phyloP scores from a whole-genome alignment of 2,888 invertebrate genomes.

The Drosophila atripex region DNA sequence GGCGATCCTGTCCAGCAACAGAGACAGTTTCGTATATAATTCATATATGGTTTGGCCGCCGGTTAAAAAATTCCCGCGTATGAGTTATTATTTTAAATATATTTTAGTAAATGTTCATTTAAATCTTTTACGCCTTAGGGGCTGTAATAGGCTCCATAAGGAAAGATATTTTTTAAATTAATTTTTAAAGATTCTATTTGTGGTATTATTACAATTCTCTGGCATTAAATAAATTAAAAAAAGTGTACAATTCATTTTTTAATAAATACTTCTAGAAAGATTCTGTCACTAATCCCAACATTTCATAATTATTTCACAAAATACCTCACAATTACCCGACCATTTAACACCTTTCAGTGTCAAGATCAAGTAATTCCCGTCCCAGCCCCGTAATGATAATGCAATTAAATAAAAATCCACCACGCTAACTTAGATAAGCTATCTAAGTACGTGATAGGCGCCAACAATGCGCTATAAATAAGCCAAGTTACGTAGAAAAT shows the following conservation, averaged over 20 bases:
- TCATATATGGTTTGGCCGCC: slow-evolving; percentile 40
- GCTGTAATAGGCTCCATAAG: not conserved
- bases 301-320: slow-evolving; percentile 1
- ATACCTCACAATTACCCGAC: not conserved
- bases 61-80: slow-evolving; percentile 25
- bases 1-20: slow-evolving; percentile 33
- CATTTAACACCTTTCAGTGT: slow-evolving; percentile 10
- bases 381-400: slow-evolving; percentile 2
- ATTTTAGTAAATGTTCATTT: slow-evolving; percentile 44
- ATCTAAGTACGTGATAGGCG: slow-evolving; percentile 12
- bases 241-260: no score
- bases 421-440: slow-evolving; percentile 9
- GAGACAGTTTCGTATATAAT: slow-evolving; percentile 44
- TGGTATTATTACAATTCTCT: no score
- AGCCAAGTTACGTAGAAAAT: slow-evolving; percentile 18
- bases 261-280: not conserved
- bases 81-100: slow-evolving; percentile 53
- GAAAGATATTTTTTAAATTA: no score
- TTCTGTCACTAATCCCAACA: no score
- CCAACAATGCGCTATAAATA: slow-evolving; percentile 22
- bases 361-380: slow-evolving; percentile 8
- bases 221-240: no score
- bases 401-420: slow-evolving; percentile 5
- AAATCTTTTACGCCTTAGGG: slow-evolving; percentile 33
- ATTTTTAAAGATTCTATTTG: no score